Conservation (phyloP, 2,797 vertebrate species). For the Phoebastria nigripes region DNA sequence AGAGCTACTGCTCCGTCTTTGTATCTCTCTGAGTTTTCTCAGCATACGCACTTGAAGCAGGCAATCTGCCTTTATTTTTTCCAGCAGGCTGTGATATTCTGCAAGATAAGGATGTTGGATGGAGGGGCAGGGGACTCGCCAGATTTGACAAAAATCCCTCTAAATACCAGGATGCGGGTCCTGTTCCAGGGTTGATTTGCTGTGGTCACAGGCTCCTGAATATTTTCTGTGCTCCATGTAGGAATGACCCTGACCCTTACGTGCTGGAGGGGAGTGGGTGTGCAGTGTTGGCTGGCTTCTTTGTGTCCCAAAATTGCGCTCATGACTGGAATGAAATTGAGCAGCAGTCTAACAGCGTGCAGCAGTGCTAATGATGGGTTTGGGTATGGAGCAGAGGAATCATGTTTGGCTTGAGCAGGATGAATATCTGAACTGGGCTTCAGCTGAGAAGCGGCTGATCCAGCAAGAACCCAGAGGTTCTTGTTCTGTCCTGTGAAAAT, state of each 20-base stretch:
- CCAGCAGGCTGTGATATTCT: neutral
- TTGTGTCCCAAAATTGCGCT: neutral
- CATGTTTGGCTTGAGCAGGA: neutral
- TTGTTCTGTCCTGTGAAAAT: neutral
- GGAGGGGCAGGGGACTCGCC: neutral
- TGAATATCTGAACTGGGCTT: neutral
- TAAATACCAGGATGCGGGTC: neutral
- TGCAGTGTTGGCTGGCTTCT: neutral
- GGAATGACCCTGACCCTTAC: neutral
- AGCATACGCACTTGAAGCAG: constrained; percentile 10
- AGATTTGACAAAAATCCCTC: neutral
- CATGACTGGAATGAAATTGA: neutral
- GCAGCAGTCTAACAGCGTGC: neutral
- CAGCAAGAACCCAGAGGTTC: neutral
- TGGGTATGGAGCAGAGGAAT: neutral
- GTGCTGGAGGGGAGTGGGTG: neutral
- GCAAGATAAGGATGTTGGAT: neutral
- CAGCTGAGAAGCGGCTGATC: neutral
- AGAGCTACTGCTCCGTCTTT: constrained; percentile 12
- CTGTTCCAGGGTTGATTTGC: neutral
- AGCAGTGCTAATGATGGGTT: neutral
- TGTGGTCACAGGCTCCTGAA: neutral
- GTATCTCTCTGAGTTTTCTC: constrained; percentile 41
- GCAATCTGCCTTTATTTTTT: constrained; percentile 28
- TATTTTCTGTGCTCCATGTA: neutral